phyloP scores from a whole-genome alignment of 2,888 invertebrate species.

The Sminthurinus aureus region DNA sequence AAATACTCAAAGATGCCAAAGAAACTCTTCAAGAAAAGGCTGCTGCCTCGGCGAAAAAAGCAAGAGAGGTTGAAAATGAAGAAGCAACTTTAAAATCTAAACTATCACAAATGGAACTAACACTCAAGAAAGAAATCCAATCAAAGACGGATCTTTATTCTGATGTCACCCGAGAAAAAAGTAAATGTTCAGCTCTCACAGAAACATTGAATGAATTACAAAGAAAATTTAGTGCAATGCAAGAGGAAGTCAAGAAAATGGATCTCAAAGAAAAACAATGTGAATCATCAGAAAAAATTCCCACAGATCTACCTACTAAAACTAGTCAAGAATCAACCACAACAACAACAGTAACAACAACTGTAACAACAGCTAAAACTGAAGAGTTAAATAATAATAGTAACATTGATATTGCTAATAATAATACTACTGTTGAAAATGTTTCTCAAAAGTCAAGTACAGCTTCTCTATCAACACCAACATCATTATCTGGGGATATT shows the following conservation, averaged over 20 bases:
- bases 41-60: constrained; percentile 43
- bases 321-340: not conserved
- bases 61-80: constrained; percentile 43
- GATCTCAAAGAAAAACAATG: not conserved
- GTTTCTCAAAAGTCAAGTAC: not conserved
- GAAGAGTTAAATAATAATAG: not conserved
- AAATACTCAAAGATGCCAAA: constrained; percentile 54
- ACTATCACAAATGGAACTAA: constrained; percentile 48
- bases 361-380: not conserved
- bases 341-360: not conserved
- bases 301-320: not conserved
- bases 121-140: constrained; percentile 48
- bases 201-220: constrained; percentile 25
- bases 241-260: constrained; percentile 13
- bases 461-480: not conserved
- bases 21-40: constrained; percentile 51
- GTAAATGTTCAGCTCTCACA: constrained; percentile 27
- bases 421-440: not conserved
- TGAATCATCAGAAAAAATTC: not conserved
- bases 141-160: constrained; percentile 50
- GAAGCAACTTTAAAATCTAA: constrained; percentile 43
- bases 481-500: not conserved
- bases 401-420: not conserved
- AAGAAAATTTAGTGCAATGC: constrained; percentile 31
- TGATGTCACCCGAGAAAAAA: constrained; percentile 45